Conservation (phyloP, 92 coral and sea anemone genomes). For the Ricordea florida region DNA sequence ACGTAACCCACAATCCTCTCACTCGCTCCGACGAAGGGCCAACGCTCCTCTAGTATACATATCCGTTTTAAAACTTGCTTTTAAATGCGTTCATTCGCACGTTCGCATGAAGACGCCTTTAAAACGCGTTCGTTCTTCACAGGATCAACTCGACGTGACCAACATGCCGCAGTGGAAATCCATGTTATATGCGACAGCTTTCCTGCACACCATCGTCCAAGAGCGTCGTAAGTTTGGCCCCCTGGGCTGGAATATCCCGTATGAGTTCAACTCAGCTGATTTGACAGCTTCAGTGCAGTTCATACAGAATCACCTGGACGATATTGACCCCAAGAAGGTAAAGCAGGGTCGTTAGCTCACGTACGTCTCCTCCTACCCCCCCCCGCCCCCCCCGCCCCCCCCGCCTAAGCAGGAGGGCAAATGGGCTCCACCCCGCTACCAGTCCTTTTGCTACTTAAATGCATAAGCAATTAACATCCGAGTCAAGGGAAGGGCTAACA, state of each 20-base stretch:
- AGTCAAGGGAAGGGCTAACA: no score
- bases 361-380: neutral
- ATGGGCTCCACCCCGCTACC: no score
- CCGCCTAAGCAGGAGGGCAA: no score
- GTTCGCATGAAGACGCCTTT: neutral
- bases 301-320: conserved; percentile 97
- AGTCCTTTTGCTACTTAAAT: no score
- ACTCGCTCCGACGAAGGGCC: no score
- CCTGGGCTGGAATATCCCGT: conserved; percentile 99
- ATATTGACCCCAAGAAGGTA: conserved; percentile 95
- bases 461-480: no score
- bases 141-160: conserved; percentile 99
- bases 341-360: neutral
- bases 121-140: neutral
- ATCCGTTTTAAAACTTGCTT: no score
- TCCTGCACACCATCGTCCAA: conserved; percentile 96
- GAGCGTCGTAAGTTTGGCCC: conserved; percentile 99
- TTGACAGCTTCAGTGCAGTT: conserved; percentile 97
- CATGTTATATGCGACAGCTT: conserved; percentile 97
- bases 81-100: neutral
- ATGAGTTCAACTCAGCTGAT: conserved; percentile 99
- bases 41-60: no score
- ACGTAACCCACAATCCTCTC: no score
- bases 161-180: conserved; percentile 99
- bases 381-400: no score